Evolutionary conservation across 2,888 invertebrate species (phyloP), one percentile per base, ranked within the genome.

Genomic region (Drosophila flavopinicola): DNA sequence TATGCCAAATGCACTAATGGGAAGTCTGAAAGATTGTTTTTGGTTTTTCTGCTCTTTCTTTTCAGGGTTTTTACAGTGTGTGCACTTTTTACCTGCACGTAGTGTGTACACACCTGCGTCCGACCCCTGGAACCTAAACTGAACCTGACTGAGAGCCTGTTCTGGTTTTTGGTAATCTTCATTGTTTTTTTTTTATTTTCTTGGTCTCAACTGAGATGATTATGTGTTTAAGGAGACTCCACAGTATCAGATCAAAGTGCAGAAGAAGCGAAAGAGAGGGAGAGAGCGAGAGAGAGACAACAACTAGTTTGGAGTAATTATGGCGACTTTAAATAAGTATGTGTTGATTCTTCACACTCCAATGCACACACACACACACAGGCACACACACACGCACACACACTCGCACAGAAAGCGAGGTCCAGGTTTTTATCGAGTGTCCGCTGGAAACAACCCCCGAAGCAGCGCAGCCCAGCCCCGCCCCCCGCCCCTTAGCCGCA

Each of bases 341-440:
- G 75, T 75, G 68, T 67, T 74, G 72, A 72, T 64, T 67, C 23
- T 69, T 68, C 51, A 69, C 69, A 68, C 69, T 61, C 47, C 29
- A 68, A 47, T 13, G 60, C 41, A 67, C 53, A 45, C 33, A 37
- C 32, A 47, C 9, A 23, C 33, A 11, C n/a, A n/a, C n/a, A n/a
- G n/a, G n/a, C n/a, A n/a, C n/a, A n/a, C n/a, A n/a, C n/a, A n/a
- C n/a, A n/a, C n/a, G n/a, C 13, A 45, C 51, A 23, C 44, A 30
- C n/a, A 48, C 24, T 13, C 25, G 44, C 4, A 27, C 10, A 20
- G 6, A 6, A 17, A 23, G 20, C 2, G 20, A n/a, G n/a, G 27
- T 10, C 7, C 9, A 9, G 24, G 25, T 24, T 11, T 7, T 20
- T 11, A 44, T 30, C 20, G 30, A 41, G 41, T 15, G 17, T 27